Evolutionary conservation across 2,888 invertebrate genomes (phyloP), one percentile per base, ranked within the genome.

Genomic region (Drosophila meridionalis): DNA sequence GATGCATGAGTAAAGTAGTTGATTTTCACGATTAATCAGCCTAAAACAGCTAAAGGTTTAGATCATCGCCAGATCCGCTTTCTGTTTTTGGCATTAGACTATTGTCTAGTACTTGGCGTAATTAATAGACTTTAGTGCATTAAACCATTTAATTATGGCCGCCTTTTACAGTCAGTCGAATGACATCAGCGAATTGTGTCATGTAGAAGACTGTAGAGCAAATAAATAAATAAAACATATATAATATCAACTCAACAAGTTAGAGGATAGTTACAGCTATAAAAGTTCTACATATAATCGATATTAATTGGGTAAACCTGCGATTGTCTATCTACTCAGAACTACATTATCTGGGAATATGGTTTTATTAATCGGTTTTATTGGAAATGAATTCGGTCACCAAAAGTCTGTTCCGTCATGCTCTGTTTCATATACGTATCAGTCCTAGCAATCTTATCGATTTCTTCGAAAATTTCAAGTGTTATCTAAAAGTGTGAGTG

Each of bases 171-270:
- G 43, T 4, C 34, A 47, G 43, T 20, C 12, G 28, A 28, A 66
- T 78, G 78, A 78, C 78, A 80, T 78, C 80, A 78, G 62, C 60
- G 11, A 20, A 34, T 63, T 72, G 78, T 72, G 78, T 80, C 76
- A 76, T 62, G 48, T 40, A 43, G 30, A 45, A 47, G 70, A 55
- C 20, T 20, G 20, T 20, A 20, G 20, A 40, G 30, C 34, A n/a
- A n/a, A n/a, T n/a, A n/a, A n/a, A n/a, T n/a, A 42, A 42, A 42
- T 42, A n/a, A 42, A n/a, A n/a, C 32, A 14, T 5, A 32, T n/a
- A n/a, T 28, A 28, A 28, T 47, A 28, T 28, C 4, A 8, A 9
- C 4, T 32, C 4, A 12, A 32, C 12, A 20, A 34, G 32, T 50
- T 20, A 7, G 32, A 20, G 2, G 42, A n/a, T 11, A 9, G n/a